These are phyloP conservation scores for Apocrypta bakeri DNA, from an alignment of 1,140 invertebrate genomes.

Conservation along the genomic window DNA sequence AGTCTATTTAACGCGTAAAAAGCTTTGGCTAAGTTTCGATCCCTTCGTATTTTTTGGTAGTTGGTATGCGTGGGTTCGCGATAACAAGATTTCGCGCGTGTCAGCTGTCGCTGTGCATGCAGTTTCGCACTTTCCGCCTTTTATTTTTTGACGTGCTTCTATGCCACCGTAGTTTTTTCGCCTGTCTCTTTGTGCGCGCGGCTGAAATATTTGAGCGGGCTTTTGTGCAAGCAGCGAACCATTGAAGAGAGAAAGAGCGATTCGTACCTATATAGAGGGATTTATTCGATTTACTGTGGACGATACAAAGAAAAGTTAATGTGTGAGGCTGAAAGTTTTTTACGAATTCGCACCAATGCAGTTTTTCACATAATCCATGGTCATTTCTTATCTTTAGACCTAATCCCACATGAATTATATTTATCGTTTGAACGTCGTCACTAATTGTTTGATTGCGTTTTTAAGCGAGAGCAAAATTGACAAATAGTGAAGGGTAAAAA, in stretches of 20 bases:
- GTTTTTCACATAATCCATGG: no score
- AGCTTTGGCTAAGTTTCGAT: neutral
- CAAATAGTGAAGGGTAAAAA: neutral
- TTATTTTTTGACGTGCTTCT: constrained; percentile 26
- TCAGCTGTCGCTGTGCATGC: constrained; percentile 38
- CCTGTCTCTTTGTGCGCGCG: neutral
- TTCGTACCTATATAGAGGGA: neutral
- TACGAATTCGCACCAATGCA: no score
- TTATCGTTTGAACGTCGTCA: no score
- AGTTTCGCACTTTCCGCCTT: constrained; percentile 29
- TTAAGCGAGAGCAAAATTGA: neutral
- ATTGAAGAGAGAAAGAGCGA: neutral
- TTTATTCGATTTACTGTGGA: neutral
- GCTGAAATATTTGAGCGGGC: neutral
- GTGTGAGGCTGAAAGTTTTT: neutral
- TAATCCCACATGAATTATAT: no score
- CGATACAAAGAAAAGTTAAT: no score
- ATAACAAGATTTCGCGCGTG: constrained; percentile 50
- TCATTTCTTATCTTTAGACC: no score
- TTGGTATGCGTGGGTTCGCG: neutral
- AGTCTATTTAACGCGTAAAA: neutral
- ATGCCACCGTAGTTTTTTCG: neutral
- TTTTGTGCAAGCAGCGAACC: neutral
- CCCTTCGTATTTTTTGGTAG: neutral
- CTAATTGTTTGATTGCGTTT: neutral